Evolutionary conservation across 37 sponge, comb jelly and placozoan species (phyloP).

Genomic region (Hormiphora californensis): DNA sequence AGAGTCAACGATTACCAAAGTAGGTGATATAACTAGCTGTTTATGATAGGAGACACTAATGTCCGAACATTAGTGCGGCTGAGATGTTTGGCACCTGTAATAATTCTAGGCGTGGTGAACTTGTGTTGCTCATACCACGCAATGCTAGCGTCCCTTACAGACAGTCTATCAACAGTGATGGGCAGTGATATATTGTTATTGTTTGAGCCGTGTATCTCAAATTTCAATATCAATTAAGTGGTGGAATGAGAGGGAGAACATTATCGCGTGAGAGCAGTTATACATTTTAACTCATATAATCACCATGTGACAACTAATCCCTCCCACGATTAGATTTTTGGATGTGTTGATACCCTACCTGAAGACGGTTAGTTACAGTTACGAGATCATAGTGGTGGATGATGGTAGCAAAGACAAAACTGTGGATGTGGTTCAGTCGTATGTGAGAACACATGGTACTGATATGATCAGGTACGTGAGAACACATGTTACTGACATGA

Average conservation of each 20-base stretch:
- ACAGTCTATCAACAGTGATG: no score
- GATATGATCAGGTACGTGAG: constrained; percentile 83
- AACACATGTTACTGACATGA: no score
- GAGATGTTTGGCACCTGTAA: no score
- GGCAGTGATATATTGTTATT: no score
- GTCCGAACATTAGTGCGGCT: no score
- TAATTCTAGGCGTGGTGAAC: no score
- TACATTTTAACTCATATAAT: no score
- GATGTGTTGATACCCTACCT: constrained; percentile 55
- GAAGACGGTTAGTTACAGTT: constrained; percentile 60
- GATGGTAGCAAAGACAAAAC: constrained; percentile 94
- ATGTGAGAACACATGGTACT: constrained; percentile 63
- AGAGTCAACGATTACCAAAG: constrained; percentile 65
- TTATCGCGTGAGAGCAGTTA: no score
- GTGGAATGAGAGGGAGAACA: no score
- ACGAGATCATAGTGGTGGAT: constrained; percentile 91
- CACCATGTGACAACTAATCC: not conserved
- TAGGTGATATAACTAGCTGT: constrained; percentile 55
- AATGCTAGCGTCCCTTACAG: no score
- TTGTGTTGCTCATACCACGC: not conserved
- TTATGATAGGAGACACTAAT: no score
- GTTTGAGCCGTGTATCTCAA: not conserved
- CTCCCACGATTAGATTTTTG: constrained; percentile 23
- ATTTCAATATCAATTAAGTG: not conserved
- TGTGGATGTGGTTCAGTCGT: constrained; percentile 73